Evolutionary conservation across 2,797 vertebrate species (phyloP), one percentile per base, ranked within the genome.

Genomic region (Rhabdomys pumilio): DNA sequence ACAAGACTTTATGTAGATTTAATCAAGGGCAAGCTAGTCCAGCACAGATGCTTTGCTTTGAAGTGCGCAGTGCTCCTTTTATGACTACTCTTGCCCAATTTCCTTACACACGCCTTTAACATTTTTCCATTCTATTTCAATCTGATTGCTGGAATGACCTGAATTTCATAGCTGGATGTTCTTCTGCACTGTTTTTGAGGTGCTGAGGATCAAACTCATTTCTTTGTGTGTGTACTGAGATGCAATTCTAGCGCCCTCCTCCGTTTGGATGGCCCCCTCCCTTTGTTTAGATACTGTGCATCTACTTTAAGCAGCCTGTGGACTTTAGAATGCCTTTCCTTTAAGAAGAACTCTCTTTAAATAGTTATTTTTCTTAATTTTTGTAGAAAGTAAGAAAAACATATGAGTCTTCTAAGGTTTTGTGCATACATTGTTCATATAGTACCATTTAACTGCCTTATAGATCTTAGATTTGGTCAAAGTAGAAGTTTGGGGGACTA

Each of bases 41-140:
- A 88, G 55, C 50, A 80, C n/a, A 77, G 63, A 95, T 91, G 69
- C 79, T 95, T 93, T 83, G 3, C 82, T 95, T 91, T 91, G 57
- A 97, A 94, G 92, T 92, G 83, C 38, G 44, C 57, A 96, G 81
- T 55, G 47, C 34, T 95, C 67, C 76, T 95, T 86, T 89, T 93
- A 84, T 76, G 34, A 81, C 81, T 81, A 20, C 86, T 96, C 96
- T 95, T 90, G 85, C 59, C 75, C 41, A 82, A 94, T 96, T 96
- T 96, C n/a, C 29, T 94, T 82, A 89, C 61, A 96, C 31, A 6
- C 87, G 57, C 20, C 83, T 89, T 96, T 93, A 87, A 88, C 76
- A 79, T 95, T 90, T 95, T 91, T 50, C 44, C 79, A 53, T 80
- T 89, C 13, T 77, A 67, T 22, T 47, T 90, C 77, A 26, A 13